These are phyloP conservation scores for Petrocephalus zakoni DNA, from an alignment of 2,113 vertebrate genomes.

Conservation along the genomic window DNA sequence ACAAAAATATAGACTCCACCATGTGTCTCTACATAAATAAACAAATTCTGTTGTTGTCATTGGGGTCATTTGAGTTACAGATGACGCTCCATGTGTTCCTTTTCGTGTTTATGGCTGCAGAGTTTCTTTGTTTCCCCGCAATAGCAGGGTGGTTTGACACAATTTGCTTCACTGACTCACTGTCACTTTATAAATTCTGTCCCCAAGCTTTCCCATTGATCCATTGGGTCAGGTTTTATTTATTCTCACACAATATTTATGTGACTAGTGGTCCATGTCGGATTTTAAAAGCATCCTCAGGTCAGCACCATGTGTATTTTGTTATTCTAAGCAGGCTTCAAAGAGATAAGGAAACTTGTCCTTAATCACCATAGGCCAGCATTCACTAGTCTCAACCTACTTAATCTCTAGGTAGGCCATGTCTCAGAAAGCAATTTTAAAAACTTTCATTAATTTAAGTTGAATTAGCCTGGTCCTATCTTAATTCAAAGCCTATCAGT, in stretches of 20 bases:
- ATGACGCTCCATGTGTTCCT: background rate
- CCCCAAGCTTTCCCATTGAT: background rate
- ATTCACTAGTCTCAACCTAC: background rate
- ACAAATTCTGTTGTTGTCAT: background rate
- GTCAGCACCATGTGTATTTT: background rate
- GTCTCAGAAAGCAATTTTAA: background rate
- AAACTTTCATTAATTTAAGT: background rate
- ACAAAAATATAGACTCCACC: background rate
- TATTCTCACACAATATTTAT: conserved; percentile 2
- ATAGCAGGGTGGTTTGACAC: background rate
- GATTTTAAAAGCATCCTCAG: conserved; percentile 12
- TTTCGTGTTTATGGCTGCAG: background rate
- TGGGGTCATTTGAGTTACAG: background rate
- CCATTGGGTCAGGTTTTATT: background rate
- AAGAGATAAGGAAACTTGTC: background rate
- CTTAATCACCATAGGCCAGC: background rate
- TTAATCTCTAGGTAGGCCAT: conserved; percentile 10
- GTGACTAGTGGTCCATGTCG: background rate
- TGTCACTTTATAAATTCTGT: background rate
- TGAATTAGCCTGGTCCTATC: background rate
- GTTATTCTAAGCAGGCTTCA: conserved; percentile 10
- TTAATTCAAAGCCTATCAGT: conserved; percentile 3
- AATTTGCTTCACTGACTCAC: background rate
- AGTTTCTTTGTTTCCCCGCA: background rate
- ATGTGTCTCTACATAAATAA: background rate